These are phyloP conservation scores for Alloscopus bannaensis DNA, from an alignment of 2,888 invertebrate species.

Conservation along the genomic window DNA sequence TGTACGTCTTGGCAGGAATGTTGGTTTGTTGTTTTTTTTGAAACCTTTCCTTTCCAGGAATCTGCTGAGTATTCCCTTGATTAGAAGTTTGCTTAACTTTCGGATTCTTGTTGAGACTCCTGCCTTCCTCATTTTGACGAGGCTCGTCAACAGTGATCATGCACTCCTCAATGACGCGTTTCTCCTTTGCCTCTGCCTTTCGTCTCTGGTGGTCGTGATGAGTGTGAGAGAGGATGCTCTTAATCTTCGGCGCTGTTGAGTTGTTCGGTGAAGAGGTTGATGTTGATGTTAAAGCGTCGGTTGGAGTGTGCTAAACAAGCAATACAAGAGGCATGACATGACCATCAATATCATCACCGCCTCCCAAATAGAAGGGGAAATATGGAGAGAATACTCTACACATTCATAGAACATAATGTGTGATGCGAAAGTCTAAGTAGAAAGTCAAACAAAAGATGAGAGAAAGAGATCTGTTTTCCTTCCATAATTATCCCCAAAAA, in stretches of 20 bases:
- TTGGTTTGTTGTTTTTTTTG: conserved; percentile 49
- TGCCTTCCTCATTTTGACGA: conserved; percentile 21
- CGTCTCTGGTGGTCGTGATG: conserved; percentile 7
- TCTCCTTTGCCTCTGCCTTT: conserved; percentile 1
- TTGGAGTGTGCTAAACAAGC: not conserved
- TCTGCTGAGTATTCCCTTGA: conserved; percentile 45
- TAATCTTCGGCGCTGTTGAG: conserved; percentile 24
- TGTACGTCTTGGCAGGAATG: not conserved
- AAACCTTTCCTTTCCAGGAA: conserved; percentile 42
- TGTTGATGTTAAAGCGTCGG: conserved; percentile 22
- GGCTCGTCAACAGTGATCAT: not conserved
- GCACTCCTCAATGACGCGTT: not conserved
- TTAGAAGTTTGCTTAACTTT: conserved; percentile 22
- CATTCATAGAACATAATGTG: not conserved
- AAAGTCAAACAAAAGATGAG: conserved; percentile 31
- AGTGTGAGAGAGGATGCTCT: conserved; percentile 33
- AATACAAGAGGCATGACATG: too few relatives aligned
- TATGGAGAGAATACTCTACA: not conserved
- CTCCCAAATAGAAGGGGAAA: conserved; percentile 43
- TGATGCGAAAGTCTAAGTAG: conserved; percentile 6
- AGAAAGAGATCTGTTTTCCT: conserved; percentile 44
- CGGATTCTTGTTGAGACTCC: conserved; percentile 30
- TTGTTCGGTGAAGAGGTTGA: conserved; percentile 9
- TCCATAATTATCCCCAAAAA: conserved; percentile 50
- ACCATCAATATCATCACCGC: conserved; percentile 17